Base-by-base conservation (phyloP, 2,888 invertebrate species). In the Hylaea fasciaria region DNA sequence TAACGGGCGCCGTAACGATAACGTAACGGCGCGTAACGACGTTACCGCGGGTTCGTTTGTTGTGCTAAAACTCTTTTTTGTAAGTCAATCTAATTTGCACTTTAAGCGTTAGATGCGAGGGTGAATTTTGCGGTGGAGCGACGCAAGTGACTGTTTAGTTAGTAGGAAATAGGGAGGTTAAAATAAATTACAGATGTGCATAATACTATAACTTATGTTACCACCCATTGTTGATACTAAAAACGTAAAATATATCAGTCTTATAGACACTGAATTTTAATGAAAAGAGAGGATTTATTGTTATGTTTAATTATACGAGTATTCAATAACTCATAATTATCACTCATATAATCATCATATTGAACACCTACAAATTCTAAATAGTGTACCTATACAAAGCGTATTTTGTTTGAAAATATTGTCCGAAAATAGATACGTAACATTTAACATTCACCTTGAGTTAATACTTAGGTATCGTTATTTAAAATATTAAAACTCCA, bases 1-100 rank as follows among this genome's bases (percentile, higher is more conserved):
- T 77, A 76, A 74, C 73, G 69, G 64, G 63, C 59, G 66, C 68
- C 70, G 72, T 71, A 62, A 69, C 73, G 75, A 73, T 66, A 74
- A 72, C 70, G 77, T 79, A 76, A 74, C 77, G 72, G 57, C 52
- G 71, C 66, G 72, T 80, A 82, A 83, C 82, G 69, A 73, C 62
- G 69, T 82, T 79, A 81, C 69, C 44, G 64, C 63, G 65, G 68
- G 67, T 68, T 71, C 72, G 70, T 74, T 79, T 78, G 76, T 77
- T 72, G 69, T 64, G 56, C 52, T 61, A 64, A 66, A 74, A 76
- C 73, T 75, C 70, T 76, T 73, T 63, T 63, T 22, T 16, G 53
- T 12, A 16, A 40, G 14, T 5, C 48, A 55, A 60, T 50, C 47
- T 44, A 78, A 69, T 74, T 69, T 65, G 41, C 14, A 52, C 66